Evolutionary conservation across 1,140 invertebrate genomes (phyloP).

Genomic region (Sitobion miscanthi): DNA sequence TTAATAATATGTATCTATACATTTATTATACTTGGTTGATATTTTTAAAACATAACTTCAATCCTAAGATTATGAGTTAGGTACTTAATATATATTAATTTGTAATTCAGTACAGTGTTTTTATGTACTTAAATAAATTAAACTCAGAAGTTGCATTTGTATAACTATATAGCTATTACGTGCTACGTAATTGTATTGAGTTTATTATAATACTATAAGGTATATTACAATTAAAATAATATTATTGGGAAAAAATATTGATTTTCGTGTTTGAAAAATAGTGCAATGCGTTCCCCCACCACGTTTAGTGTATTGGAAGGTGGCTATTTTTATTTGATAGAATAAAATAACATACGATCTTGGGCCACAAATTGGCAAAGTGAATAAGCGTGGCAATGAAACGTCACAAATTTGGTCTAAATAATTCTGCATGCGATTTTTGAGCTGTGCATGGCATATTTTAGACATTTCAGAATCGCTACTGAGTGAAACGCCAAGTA

Average conservation of each 20-base stretch:
- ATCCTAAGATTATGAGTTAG: background rate
- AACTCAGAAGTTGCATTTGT: background rate
- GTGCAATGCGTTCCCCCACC: background rate
- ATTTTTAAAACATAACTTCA: background rate
- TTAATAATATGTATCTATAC: background rate
- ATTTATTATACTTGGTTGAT: background rate
- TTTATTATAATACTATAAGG: background rate
- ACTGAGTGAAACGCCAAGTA: background rate
- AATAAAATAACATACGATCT: background rate
- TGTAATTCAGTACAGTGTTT: background rate
- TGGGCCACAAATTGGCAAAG: slow-evolving; percentile 17
- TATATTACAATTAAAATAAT: background rate
- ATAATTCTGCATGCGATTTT: background rate
- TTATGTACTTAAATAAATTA: background rate
- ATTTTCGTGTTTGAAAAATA: background rate
- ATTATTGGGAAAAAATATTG: background rate
- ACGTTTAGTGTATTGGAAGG: background rate
- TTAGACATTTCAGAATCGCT: background rate
- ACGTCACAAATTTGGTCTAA: background rate
- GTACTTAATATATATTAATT: background rate
- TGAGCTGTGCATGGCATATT: background rate
- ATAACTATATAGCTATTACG: background rate
- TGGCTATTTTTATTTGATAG: slow-evolving; percentile 13
- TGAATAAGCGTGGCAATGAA: slow-evolving; percentile 16
- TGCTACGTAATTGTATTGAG: background rate